Conservation (phyloP, 2,888 invertebrate species). For the Oxycera nigricornis region DNA sequence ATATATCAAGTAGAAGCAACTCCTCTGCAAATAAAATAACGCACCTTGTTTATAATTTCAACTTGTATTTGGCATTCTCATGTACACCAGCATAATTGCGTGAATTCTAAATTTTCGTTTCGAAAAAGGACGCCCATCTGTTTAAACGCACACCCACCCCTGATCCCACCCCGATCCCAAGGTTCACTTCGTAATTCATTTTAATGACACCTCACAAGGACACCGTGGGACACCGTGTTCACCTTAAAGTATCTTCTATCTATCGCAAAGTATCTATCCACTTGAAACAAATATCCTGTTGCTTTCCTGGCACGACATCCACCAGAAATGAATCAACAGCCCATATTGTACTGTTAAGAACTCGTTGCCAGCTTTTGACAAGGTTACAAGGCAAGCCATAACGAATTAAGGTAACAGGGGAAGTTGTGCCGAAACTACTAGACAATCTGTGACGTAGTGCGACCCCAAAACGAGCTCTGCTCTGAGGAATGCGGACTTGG, state of each 20-base stretch:
- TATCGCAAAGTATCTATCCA: neutral
- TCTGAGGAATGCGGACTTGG: conserved; percentile 17
- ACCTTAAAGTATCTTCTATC: neutral
- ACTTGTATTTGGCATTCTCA: too few species aligned
- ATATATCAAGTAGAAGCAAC: too few species aligned
- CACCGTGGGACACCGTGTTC: neutral
- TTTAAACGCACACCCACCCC: neutral
- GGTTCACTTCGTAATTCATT: conserved; percentile 6
- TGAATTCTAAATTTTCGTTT: too few species aligned
- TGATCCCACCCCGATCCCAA: neutral
- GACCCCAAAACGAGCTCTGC: conserved; percentile 10
- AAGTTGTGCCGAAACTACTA: neutral
- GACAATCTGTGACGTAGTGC: neutral
- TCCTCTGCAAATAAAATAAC: too few species aligned
- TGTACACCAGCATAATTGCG: too few species aligned
- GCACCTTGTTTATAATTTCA: too few species aligned
- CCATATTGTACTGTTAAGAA: neutral
- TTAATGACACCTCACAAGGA: conserved; percentile 20
- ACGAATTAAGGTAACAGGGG: neutral
- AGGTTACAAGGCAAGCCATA: neutral
- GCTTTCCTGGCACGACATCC: neutral
- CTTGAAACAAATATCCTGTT: conserved; percentile 1
- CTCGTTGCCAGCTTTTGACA: neutral
- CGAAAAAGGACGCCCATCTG: neutral
- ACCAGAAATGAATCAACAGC: conserved; percentile 11